These are phyloP conservation scores for Criorhina ranunculi DNA, from an alignment of 2,888 invertebrate genomes.

Conservation along the genomic window DNA sequence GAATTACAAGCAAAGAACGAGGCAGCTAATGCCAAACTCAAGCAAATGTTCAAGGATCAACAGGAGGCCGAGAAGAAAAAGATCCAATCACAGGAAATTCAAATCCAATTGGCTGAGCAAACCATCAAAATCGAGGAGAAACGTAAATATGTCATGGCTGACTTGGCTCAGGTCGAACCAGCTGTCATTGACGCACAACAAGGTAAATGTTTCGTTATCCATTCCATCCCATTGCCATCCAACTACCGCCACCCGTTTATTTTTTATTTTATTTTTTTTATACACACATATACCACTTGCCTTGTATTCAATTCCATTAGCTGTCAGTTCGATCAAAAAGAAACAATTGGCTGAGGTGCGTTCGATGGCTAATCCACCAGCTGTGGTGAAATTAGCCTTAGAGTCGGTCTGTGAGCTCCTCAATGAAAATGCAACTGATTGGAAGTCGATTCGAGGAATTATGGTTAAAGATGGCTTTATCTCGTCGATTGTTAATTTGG, in stretches of 20 bases:
- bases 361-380: slow-evolving; percentile 97
- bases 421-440: slow-evolving; percentile 95
- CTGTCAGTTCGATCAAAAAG: slow-evolving; percentile 98
- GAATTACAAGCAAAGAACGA: slow-evolving; percentile 98
- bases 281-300: slow-evolving; percentile 66
- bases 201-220: slow-evolving; percentile 86
- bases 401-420: slow-evolving; percentile 97
- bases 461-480: slow-evolving; percentile 98
- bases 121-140: slow-evolving; percentile 97
- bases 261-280: slow-evolving; percentile 64
- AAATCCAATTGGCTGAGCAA: slow-evolving; percentile 93
- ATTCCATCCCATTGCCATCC: slow-evolving; percentile 31
- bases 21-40: slow-evolving; percentile 99
- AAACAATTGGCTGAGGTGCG: slow-evolving; percentile 97
- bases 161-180: slow-evolving; percentile 98
- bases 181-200: slow-evolving; percentile 99
- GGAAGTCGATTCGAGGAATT: slow-evolving; percentile 96
- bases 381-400: slow-evolving; percentile 95
- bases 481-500: slow-evolving; percentile 96
- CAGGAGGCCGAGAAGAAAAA: slow-evolving; percentile 99
- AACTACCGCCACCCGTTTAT: slow-evolving; percentile 48
- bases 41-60: slow-evolving; percentile 99
- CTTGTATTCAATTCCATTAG: slow-evolving; percentile 81
- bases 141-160: slow-evolving; percentile 96
- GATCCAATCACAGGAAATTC: slow-evolving; percentile 98